Conservation (phyloP, 2,888 invertebrate species). For the Ellobium chinense region DNA sequence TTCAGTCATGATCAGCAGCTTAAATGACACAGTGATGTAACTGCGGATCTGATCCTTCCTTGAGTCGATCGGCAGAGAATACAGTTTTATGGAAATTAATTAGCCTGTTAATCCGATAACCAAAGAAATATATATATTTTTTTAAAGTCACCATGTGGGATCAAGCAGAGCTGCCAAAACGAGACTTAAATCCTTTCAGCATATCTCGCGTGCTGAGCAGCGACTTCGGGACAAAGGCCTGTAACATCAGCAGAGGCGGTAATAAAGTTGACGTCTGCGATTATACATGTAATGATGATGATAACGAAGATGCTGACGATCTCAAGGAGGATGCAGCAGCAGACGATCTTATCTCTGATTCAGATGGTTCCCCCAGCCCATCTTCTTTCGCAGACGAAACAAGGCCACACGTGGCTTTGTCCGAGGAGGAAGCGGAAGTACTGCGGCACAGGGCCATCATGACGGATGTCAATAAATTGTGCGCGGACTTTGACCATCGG, state of each 20-base stretch:
- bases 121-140: no score
- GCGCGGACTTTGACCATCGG: not conserved
- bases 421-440: not conserved
- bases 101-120: no score
- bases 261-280: no score
- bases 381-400: constrained; percentile 42
- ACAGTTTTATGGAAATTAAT: no score
- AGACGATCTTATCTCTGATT: not conserved
- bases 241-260: no score
- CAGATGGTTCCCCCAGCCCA: constrained; percentile 33
- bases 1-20: no score
- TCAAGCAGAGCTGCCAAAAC: not conserved
- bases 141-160: no score
- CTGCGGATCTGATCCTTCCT: no score
- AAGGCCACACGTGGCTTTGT: not conserved
- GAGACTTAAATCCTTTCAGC: constrained; percentile 39
- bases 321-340: not conserved
- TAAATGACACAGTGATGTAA: no score
- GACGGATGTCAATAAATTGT: not conserved
- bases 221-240: not conserved
- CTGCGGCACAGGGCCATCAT: not conserved
- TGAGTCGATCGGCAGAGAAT: no score
- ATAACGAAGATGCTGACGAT: not conserved
- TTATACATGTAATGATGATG: not conserved
- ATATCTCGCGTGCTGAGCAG: constrained; percentile 38